phyloP scores from a whole-genome alignment of 2,888 invertebrate genomes.

The Tachina grossa region DNA sequence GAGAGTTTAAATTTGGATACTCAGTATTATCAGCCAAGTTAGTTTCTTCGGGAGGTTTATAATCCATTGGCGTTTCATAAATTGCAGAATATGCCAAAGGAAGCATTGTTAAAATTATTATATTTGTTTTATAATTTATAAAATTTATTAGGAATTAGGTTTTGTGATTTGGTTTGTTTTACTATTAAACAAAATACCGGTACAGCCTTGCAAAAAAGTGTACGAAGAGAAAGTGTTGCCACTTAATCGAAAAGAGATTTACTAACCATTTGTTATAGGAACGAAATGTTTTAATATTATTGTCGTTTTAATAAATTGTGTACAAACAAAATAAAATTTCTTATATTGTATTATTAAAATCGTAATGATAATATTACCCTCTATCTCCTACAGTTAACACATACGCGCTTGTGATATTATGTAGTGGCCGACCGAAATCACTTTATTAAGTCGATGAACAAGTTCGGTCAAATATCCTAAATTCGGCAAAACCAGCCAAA shows the following conservation, averaged over 20 bases:
- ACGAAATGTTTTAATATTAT: too few species aligned
- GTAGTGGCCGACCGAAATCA: too few species aligned
- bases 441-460: too few species aligned
- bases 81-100: conserved; percentile 76
- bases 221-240: conserved; percentile 17
- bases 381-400: too few species aligned
- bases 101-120: conserved; percentile 75
- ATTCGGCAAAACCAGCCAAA: too few species aligned
- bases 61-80: conserved; percentile 77
- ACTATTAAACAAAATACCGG: conserved; percentile 19
- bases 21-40: conserved; percentile 77
- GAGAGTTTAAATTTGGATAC: conserved; percentile 82
- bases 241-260: not conserved
- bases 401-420: too few species aligned
- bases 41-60: conserved; percentile 78
- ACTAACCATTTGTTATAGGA: too few species aligned
- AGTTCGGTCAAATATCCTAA: too few species aligned
- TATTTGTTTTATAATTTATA: not conserved
- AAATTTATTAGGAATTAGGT: not conserved
- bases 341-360: too few species aligned
- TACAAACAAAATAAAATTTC: too few species aligned
- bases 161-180: not conserved
- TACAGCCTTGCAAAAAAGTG: conserved; percentile 18
- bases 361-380: too few species aligned
- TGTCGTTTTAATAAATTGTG: too few species aligned